Conservation (phyloP, 2,113 vertebrate species). For the Oophaga pumilio region DNA sequence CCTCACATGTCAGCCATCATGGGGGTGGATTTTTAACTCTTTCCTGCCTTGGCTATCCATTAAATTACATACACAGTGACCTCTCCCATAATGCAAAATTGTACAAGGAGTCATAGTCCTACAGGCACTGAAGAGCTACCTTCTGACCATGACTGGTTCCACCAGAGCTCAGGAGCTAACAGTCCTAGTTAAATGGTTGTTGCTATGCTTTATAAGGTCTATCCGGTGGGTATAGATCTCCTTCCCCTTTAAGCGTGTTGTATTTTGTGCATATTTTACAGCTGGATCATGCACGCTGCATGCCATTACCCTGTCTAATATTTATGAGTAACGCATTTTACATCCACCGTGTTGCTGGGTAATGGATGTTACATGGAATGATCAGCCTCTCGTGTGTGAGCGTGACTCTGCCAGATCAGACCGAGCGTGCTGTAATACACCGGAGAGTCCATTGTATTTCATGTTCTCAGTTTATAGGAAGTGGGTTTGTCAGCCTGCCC, state of each 20-base stretch:
- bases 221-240: neutral
- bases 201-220: neutral
- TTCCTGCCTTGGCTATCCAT: neutral
- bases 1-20: neutral
- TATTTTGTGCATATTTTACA: neutral
- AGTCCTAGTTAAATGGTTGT: neutral
- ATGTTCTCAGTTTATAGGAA: neutral
- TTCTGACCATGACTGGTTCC: neutral
- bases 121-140: neutral
- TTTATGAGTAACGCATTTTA: constrained; percentile 19
- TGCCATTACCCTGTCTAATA: constrained; percentile 23
- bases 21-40: neutral
- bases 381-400: neutral
- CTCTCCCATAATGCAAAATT: too few relatives aligned
- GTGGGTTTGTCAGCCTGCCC: constrained; percentile 3
- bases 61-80: neutral
- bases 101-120: neutral
- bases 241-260: neutral
- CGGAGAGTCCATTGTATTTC: constrained; percentile 3
- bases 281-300: constrained; percentile 6
- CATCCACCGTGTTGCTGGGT: neutral
- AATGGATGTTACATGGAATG: neutral
- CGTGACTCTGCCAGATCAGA: constrained; percentile 9
- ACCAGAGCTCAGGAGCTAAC: neutral
- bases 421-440: neutral